A percentile compares a stretch with the other conserved stretches of the same genome.
phyloP scores from a whole-genome alignment of 2,113 vertebrate species.

The Clinocottus analis region DNA sequence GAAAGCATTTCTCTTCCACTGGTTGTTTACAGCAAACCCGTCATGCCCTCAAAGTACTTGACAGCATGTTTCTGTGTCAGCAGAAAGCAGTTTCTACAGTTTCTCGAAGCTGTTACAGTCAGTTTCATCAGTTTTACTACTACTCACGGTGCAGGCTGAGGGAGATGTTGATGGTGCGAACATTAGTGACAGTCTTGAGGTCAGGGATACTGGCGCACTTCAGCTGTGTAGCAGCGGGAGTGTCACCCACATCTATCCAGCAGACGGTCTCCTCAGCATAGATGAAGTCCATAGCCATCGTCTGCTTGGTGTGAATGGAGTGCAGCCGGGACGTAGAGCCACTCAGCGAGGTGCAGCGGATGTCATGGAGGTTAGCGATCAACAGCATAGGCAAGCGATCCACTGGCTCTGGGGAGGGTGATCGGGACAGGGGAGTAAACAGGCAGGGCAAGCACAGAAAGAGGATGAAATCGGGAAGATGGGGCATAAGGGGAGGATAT shows the following conservation, averaged over 20 bases:
- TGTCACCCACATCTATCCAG: constrained; percentile 95
- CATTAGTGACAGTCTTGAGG: constrained; percentile 90
- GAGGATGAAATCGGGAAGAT: background rate
- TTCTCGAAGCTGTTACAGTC: background rate
- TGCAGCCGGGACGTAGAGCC: constrained; percentile 87
- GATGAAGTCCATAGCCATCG: constrained; percentile 97
- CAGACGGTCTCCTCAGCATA: constrained; percentile 93
- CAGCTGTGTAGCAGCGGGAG: constrained; percentile 88
- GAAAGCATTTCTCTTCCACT: background rate
- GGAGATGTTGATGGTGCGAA: constrained; percentile 92
- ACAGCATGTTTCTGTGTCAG: background rate
- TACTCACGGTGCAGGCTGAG: constrained; percentile 97
- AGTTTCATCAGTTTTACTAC: background rate
- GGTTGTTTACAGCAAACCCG: background rate
- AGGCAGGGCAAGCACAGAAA: background rate
- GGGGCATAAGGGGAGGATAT: background rate
- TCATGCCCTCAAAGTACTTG: background rate
- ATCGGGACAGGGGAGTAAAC: background rate
- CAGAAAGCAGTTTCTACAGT: background rate
- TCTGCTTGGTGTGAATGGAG: constrained; percentile 91
- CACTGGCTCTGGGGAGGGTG: constrained; percentile 75
- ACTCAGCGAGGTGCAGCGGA: constrained; percentile 91
- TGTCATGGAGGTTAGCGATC: constrained; percentile 96
- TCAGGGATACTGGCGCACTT: constrained; percentile 94
- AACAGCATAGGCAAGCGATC: constrained; percentile 92